Conservation (phyloP, 2,113 vertebrate genomes). For the Nanger granti region DNA sequence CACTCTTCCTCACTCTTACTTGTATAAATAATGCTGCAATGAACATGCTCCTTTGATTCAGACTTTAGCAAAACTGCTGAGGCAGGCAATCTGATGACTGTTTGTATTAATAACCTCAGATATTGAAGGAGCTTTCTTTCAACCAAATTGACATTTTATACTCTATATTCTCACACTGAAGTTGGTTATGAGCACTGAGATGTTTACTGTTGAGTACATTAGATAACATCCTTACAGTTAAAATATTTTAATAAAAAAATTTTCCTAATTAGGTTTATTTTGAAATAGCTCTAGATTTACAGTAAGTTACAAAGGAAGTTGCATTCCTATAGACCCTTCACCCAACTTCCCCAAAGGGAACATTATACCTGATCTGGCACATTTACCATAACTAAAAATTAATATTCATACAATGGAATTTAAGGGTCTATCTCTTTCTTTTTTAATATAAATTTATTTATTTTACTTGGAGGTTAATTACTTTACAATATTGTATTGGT, state of each 20-base stretch:
- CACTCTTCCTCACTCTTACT: neutral
- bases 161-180: neutral
- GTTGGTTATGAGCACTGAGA: neutral
- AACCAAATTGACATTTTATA: neutral
- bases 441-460: too few species aligned
- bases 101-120: neutral
- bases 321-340: neutral
- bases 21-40: neutral
- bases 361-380: neutral
- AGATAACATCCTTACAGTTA: neutral
- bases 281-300: conserved; percentile 2
- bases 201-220: neutral
- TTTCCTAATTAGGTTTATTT: neutral
- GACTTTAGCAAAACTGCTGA: neutral
- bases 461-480: too few species aligned
- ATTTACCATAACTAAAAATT: neutral
- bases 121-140: neutral
- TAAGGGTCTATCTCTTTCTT: neutral
- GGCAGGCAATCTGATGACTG: neutral
- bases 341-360: neutral
- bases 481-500: too few species aligned
- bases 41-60: neutral
- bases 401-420: neutral
- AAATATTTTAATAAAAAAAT: neutral
- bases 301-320: neutral